Base-by-base conservation (phyloP, 2,113 vertebrate species). In the Corapipo altera region DNA sequence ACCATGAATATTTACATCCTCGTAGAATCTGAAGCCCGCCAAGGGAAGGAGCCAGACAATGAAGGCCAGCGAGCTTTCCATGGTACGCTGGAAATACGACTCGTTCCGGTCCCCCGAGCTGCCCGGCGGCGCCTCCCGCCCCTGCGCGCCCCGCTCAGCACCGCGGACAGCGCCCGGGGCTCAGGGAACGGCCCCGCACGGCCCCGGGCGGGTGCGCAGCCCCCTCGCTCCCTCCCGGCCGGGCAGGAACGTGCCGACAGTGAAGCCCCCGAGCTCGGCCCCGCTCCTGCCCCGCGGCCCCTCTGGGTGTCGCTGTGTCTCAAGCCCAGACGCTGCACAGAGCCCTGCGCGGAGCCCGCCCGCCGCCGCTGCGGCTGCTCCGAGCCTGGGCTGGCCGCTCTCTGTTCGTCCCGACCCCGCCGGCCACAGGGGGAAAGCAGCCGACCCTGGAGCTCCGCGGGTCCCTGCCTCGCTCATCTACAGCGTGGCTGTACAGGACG, bases 251-350 rank as follows among this genome's bases (percentile, higher is more conserved):
- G n/a, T 0, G 49, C 11, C 41, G 52, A 59, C 32, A 9, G 33
- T 37, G 4, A 69, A 0, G 2, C 15, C 10, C 49, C 3, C 2
- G 30, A 10, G 32, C 9, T 11, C 18, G 41, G 51, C 41, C 0
- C 23, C 9, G 49, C 39, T 43, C 2, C 15, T 30, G 33, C 35
- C 64, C 8, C 58, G 0, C 27, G 4, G 58, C 5, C 75, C 96
- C 96, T 74, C 80, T 73, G 98, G 98, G 78, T 97, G 98, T 97
- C 89, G 91, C 94, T 95, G 92, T 74, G 8, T 12, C 62, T 94
- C 96, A 95, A 90, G 91, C 33, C 74, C 97, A 96, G 94, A 37
- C 24, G 41, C 35, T n/a, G 72, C 22, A 33, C 37, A 12, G 1
- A 15, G 66, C 55, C 33, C 55, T 1, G 65, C 35, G 15, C 24